phyloP scores from a whole-genome alignment of 2,888 invertebrate genomes.

The Bombylius discolor region DNA sequence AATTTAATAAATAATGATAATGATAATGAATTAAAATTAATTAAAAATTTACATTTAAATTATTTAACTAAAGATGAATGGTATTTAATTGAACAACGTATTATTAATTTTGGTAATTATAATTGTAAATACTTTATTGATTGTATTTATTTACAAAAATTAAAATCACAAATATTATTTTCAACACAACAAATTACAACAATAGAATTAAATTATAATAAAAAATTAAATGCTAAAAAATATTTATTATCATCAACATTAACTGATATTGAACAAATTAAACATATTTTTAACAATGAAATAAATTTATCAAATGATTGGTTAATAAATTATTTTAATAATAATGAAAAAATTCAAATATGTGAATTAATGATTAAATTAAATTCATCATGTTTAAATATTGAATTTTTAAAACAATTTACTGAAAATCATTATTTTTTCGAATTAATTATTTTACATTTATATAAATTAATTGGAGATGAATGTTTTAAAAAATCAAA shows the following conservation, averaged over 20 bases:
- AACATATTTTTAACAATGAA: slow-evolving; percentile 15
- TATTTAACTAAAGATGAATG: slow-evolving; percentile 28
- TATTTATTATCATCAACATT: slow-evolving; percentile 14
- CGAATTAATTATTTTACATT: slow-evolving; percentile 20
- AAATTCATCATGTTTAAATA: slow-evolving; percentile 6
- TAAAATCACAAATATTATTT: slow-evolving; percentile 18
- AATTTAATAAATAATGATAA: slow-evolving; percentile 1
- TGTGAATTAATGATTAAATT: slow-evolving; percentile 10
- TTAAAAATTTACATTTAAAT: slow-evolving; percentile 17
- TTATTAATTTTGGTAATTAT: slow-evolving; percentile 31
- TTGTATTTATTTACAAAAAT: slow-evolving; percentile 24
- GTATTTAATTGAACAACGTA: slow-evolving; percentile 29
- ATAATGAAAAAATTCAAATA: slow-evolving; percentile 22
- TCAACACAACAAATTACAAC: neutral
- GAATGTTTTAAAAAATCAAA: slow-evolving; percentile 14
- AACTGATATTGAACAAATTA: slow-evolving; percentile 16
- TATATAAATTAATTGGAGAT: slow-evolving; percentile 19
- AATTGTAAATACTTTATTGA: slow-evolving; percentile 27
- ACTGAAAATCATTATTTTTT: slow-evolving; percentile 22
- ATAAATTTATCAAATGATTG: slow-evolving; percentile 13
- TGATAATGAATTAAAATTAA: neutral
- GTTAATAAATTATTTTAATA: slow-evolving; percentile 20
- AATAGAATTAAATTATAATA: neutral
- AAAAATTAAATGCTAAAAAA: slow-evolving; percentile 13
- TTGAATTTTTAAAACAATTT: slow-evolving; percentile 7